Base-by-base conservation (phyloP, 2,113 vertebrate genomes). In the Heterochromis multidens region DNA sequence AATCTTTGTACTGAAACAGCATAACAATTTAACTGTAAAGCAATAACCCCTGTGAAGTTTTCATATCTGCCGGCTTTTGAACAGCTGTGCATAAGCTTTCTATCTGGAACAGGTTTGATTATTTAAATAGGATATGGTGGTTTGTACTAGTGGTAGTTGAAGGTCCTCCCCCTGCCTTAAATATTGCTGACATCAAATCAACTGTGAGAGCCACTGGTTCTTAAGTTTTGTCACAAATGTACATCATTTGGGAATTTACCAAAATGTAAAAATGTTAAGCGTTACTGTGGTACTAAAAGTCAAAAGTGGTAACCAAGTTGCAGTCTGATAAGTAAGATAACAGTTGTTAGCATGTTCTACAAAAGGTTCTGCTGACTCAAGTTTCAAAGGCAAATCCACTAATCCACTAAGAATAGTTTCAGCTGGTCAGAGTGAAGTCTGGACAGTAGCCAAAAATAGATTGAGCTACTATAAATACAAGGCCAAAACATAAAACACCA, bases 351-450 rank as follows among this genome's bases (percentile, higher is more conserved):
- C 21, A 59, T 57, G 63, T 59, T 83, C 56, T 77, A 33, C n/a
- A 31, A 35, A 58, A 81, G 25, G 37, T 83, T 83, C 61, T 89
- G 62, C 59, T 60, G 57, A 79, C 67, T 92, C 74, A 52, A 62
- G 82, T 89, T 88, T 90, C 77, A 92, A 89, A 82, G 59, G n/a
- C 59, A n/a, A n/a, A n/a, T n/a, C n/a, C n/a, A 85, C 52, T 13
- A 21, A 82, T 83, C 86, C 23, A 59, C 63, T 77, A 70, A 79
- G 60, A 87, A 87, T 58, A 83, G 79, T 87, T 88, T 87, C 76
- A 84, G 62, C 61, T 40, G 49, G 56, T 86, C 70, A 59, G 74
- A 61, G 78, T 62, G 43, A 89, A 80, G 49, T 59, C 23, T 90
- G 81, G 59, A 81, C 31, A 43, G 79, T 23, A 23, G 58, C 63